phyloP scores from a whole-genome alignment of 2,113 vertebrate genomes.

The Arizona elegans region DNA sequence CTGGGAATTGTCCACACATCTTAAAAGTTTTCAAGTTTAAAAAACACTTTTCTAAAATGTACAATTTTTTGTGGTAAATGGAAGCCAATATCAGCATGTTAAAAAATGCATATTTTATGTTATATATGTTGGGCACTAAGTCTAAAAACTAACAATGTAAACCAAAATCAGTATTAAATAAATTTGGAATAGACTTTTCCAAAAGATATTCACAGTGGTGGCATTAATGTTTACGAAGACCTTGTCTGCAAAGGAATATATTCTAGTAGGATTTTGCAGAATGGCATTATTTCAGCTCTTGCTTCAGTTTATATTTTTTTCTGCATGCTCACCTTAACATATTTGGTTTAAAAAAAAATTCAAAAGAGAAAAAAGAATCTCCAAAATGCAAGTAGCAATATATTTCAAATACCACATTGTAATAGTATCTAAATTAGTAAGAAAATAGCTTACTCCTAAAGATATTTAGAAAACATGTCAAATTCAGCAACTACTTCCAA shows the following conservation, averaged over 20 bases:
- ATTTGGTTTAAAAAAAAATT: neutral
- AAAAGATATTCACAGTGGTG: conserved; percentile 20
- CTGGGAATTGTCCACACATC: neutral
- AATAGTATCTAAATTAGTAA: neutral
- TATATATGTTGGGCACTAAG: conserved; percentile 41
- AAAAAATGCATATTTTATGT: conserved; percentile 48
- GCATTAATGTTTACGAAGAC: conserved; percentile 32
- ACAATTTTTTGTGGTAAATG: conserved; percentile 64
- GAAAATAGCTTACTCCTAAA: neutral
- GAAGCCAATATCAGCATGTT: conserved; percentile 57
- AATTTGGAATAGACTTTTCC: conserved; percentile 38
- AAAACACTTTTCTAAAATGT: conserved; percentile 37
- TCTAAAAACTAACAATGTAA: conserved; percentile 45
- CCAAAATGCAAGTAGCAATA: neutral
- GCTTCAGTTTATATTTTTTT: neutral
- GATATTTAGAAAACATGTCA: neutral
- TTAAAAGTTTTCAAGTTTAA: neutral
- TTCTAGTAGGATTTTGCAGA: conserved; percentile 15
- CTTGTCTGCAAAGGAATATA: neutral
- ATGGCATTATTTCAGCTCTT: conserved; percentile 2
- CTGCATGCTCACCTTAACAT: neutral
- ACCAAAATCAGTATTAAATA: conserved; percentile 51
- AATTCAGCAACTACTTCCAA: neutral
- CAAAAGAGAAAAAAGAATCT: neutral
- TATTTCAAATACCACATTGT: neutral